Percentiles rank a stretch among this genome's conserved stretches.
phyloP scores from a whole-genome alignment of 2,113 vertebrate genomes.

The Crotalus viridis region DNA sequence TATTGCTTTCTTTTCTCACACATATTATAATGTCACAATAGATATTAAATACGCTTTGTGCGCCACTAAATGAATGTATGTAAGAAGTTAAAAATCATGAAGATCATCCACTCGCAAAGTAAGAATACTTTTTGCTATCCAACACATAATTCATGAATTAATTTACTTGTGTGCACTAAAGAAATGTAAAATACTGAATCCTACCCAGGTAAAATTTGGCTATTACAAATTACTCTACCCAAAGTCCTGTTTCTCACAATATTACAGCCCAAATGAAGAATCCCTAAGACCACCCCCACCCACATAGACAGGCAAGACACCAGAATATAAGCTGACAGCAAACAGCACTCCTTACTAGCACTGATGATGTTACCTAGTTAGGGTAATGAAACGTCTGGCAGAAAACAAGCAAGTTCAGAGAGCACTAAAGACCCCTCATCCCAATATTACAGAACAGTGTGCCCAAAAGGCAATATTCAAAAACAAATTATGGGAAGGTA shows the following conservation, averaged over 20 bases:
- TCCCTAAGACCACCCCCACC: no score
- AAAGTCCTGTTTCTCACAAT: constrained; percentile 24
- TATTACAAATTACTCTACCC: constrained; percentile 32
- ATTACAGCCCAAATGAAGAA: neutral
- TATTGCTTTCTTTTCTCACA: neutral
- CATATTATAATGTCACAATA: neutral
- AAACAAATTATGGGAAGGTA: constrained; percentile 48
- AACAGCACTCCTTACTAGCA: no score
- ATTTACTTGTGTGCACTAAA: constrained; percentile 29
- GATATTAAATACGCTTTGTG: neutral
- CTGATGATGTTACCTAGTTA: no score
- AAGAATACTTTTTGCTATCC: neutral
- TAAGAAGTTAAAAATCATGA: neutral
- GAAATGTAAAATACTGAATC: constrained; percentile 4
- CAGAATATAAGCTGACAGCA: no score
- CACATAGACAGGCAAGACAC: no score
- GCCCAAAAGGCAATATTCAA: constrained; percentile 48
- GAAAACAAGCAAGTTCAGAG: no score
- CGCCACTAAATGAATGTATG: constrained; percentile 3
- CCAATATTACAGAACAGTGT: constrained; percentile 27
- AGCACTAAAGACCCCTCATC: no score
- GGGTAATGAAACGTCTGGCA: no score
- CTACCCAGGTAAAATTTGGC: neutral
- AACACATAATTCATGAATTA: constrained; percentile 4
- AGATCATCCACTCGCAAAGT: constrained; percentile 2